Base-by-base conservation (phyloP, 2,113 vertebrate genomes). In the Datnioides undecimradiatus region DNA sequence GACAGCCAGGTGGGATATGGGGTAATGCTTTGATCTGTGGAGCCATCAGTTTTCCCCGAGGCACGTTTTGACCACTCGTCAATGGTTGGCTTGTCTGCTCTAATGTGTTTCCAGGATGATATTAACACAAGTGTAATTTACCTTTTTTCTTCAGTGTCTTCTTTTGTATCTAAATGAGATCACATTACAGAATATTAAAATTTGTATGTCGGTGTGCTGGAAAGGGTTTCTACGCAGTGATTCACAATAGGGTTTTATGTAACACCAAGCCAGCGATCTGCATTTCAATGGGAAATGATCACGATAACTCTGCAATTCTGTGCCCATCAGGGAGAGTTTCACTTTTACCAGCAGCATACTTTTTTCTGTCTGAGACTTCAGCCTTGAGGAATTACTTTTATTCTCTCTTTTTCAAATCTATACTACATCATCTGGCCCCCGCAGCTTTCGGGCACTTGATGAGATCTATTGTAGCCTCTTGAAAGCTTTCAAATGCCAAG, bases 1-100 rank as follows among this genome's bases (percentile, higher is more conserved):
- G 87, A 87, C 80, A 66, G 75, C 51, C 84, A 88, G 83, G 84
- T 85, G 82, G 46, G 69, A 59, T 63, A 75, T 38, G 41, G 45
- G 65, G 69, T 54, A 63, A 71, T 16, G 52, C 79, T 73, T 60
- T 80, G 48, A 89, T 81, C 51, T 55, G 85, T 74, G 63, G 49
- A 68, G 49, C 67, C 51, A 72, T 75, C 65, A 63, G 25, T 38
- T 51, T 40, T 27, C 57, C 76, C 59, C 0, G 0, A 51, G 48
- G 80, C 49, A 63, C 8, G 14, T 65, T 86, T 57, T 51, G 46
- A 67, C 48, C 52, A 49, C 38, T 13, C 27, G 9, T 73, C 76
- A 58, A 23, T 46, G 46, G 8, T 52, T 55, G 19, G 12, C 68
- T 65, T 65, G 77, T 38, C 1, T 8, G n/a, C 36, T 8, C 6